A percentile compares a stretch with the other conserved stretches of the same genome.
These are phyloP conservation scores for Emmelina monodactyla DNA, from an alignment of 2,888 invertebrate genomes.

Conservation along the genomic window DNA sequence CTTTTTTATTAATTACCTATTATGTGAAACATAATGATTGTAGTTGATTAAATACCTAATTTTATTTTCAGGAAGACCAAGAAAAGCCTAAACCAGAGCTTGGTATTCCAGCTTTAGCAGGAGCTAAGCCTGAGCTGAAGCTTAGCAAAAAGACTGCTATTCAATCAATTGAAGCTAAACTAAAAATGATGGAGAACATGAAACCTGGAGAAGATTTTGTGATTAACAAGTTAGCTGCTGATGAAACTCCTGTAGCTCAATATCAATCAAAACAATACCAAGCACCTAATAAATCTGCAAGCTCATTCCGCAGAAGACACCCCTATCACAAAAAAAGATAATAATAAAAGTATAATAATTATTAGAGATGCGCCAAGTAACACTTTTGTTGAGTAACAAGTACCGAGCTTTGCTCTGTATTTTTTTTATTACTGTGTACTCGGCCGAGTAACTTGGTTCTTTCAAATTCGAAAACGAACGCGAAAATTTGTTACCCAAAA, in stretches of 20 bases:
- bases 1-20: neutral
- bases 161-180: slow-evolving; percentile 87
- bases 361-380: no score
- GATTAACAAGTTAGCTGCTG: slow-evolving; percentile 73
- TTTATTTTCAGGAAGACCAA: slow-evolving; percentile 71
- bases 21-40: neutral
- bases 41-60: neutral
- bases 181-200: slow-evolving; percentile 79
- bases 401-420: no score
- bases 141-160: slow-evolving; percentile 82
- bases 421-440: no score
- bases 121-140: slow-evolving; percentile 68
- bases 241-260: slow-evolving; percentile 72
- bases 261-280: slow-evolving; percentile 63
- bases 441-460: no score
- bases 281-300: slow-evolving; percentile 37
- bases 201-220: slow-evolving; percentile 76
- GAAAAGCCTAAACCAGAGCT: slow-evolving; percentile 79
- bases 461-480: no score
- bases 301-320: slow-evolving; percentile 45
- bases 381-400: no score
- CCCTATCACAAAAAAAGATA: slow-evolving; percentile 61
- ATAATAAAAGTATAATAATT: slow-evolving; percentile 3
- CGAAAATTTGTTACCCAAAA: no score
- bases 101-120: slow-evolving; percentile 79